phyloP scores from a whole-genome alignment of 2,113 vertebrate species.

The Triplophysa siluroides region DNA sequence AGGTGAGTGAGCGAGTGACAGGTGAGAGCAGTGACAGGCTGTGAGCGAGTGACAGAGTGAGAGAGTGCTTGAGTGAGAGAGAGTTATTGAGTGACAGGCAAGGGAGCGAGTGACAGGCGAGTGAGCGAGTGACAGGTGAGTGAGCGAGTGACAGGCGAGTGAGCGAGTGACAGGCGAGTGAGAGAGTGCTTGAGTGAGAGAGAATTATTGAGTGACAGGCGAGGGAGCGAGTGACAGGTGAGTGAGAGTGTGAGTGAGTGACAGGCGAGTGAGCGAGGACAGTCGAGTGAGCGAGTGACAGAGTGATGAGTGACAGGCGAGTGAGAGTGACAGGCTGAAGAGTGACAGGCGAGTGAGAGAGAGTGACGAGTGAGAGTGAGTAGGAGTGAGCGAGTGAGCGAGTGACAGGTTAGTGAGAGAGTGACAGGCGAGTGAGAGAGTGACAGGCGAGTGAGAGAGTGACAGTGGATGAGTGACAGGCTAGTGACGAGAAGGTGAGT shows the following conservation, averaged over 20 bases:
- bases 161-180: background rate
- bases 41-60: background rate
- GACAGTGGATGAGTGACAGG: background rate
- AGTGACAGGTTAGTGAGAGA: background rate
- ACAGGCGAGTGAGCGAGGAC: too few relatives aligned
- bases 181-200: background rate
- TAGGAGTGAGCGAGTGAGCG: background rate
- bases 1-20: too few relatives aligned
- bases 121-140: constrained; percentile 2
- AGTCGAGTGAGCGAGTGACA: background rate
- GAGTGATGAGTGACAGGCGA: too few relatives aligned
- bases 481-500: background rate
- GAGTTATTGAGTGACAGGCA: too few relatives aligned
- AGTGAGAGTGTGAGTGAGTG: too few relatives aligned
- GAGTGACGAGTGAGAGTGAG: constrained; percentile 33
- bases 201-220: background rate
- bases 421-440: background rate
- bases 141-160: too few relatives aligned
- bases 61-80: constrained; percentile 7
- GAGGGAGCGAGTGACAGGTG: too few relatives aligned
- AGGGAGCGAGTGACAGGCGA: too few relatives aligned
- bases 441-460: background rate
- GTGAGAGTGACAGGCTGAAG: too few relatives aligned
- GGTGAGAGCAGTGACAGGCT: too few relatives aligned
- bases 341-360: background rate